These are phyloP conservation scores for Lophura nycthemera DNA, from an alignment of 2,113 vertebrate species.

Conservation along the genomic window DNA sequence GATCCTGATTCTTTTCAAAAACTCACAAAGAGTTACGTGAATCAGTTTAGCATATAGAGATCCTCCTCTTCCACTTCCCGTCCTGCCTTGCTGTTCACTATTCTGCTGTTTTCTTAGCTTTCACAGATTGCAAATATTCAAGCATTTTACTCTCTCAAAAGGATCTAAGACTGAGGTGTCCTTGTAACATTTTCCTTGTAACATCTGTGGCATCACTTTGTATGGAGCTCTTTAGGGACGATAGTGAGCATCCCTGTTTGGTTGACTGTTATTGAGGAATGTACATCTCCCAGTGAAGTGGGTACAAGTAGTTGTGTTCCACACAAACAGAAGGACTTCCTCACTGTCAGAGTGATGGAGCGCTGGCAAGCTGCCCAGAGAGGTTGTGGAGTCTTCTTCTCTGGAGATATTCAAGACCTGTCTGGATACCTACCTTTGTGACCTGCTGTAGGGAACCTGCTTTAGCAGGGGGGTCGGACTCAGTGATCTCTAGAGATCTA, in stretches of 20 bases:
- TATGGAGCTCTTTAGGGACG: background rate
- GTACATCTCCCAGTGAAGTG: background rate
- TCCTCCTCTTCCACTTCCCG: background rate
- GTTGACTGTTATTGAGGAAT: background rate
- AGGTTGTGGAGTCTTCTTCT: too few relatives aligned
- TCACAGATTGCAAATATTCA: background rate
- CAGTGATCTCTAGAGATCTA: too few relatives aligned
- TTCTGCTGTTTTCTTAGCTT: background rate
- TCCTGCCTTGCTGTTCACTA: background rate
- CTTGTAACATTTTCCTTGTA: background rate
- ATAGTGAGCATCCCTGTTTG: background rate
- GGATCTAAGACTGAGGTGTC: background rate
- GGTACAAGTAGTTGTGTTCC: background rate
- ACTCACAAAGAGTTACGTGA: background rate
- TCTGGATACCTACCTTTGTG: too few relatives aligned
- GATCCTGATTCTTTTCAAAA: background rate
- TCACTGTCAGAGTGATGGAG: too few relatives aligned
- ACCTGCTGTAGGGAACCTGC: too few relatives aligned
- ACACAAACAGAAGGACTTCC: too few relatives aligned
- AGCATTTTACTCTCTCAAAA: background rate
- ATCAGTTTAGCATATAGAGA: background rate
- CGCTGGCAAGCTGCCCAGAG: too few relatives aligned
- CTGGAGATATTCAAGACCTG: too few relatives aligned
- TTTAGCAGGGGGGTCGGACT: too few relatives aligned
- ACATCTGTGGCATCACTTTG: background rate